Percentiles rank a stretch among this genome's conserved stretches.
Conservation (phyloP, 2,888 invertebrate genomes). For the Hyposoter didymator region DNA sequence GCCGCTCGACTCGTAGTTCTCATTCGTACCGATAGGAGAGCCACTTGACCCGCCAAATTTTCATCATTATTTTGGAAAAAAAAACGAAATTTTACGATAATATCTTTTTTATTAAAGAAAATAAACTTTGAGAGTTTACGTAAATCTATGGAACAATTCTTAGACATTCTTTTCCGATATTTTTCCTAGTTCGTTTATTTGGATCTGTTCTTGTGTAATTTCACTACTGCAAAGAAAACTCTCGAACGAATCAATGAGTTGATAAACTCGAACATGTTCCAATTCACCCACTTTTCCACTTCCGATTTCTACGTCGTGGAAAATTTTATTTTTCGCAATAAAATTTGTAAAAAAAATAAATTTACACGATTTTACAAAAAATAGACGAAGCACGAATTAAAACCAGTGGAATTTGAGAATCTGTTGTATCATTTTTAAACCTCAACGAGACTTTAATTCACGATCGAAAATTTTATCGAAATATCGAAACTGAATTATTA, state of each 20-base stretch:
- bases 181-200: background rate
- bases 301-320: background rate
- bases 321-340: background rate
- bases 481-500: background rate
- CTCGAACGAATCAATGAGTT: background rate
- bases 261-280: background rate
- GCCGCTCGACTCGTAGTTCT: constrained; percentile 43
- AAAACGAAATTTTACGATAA: constrained; percentile 11
- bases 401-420: background rate
- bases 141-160: background rate
- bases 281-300: background rate
- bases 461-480: background rate
- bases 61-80: constrained; percentile 28
- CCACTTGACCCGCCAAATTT: constrained; percentile 61
- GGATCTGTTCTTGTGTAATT: background rate
- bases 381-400: background rate
- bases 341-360: background rate
- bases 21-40: constrained; percentile 42
- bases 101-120: background rate
- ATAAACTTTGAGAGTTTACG: background rate
- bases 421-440: background rate
- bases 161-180: background rate
- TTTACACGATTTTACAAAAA: background rate
- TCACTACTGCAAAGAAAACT: background rate
- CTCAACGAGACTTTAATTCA: background rate